Base-by-base conservation (phyloP, 2,113 vertebrate genomes). In the Campylorhamphus procurvoides region DNA sequence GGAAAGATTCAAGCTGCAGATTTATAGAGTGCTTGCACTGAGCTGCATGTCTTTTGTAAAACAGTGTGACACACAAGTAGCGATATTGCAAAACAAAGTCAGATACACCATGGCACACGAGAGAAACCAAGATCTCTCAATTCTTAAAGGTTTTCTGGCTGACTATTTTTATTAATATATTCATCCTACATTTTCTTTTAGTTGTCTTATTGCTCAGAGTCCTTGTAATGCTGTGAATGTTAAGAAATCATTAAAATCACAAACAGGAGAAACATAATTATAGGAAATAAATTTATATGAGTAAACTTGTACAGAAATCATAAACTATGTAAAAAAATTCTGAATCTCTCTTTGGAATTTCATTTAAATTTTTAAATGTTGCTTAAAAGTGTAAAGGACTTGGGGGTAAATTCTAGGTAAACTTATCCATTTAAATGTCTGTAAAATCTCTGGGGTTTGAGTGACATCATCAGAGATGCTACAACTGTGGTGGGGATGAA, bases 31-130 rank as follows among this genome's bases (percentile, higher is more conserved):
- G 2, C 42, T 62, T 82, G 18, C 22, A 58, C 60, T 55, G n/a
- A 18, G 4, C 27, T 75, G 4, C 4, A 1, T 55, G 29, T 35
- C 16, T 79, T 79, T 76, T 76, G 13, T 60, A 20, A 74, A 76
- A 20, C 6, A 75, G 4, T 7, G 13, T 3, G 3, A 13, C 25
- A 13, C 25, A 47, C 35, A 89, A 50, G 39, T 39, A 68, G 3
- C 29, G 37, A n/a, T 8, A 42, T n/a, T 5, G 2, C 28, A 88
- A 90, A 82, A 7, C 6, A 25, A 29, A 71, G 22, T 67, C 31
- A 67, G 28, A 63, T 28, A 31, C 9, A 59, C 5, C 5, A n/a
- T 11, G 5, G 2, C 23, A n/a, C 2, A 1, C 4, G 29, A 22
- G 10, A 47, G 18, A 20, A 35, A 55, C 3, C 3, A 68, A 50